Evolutionary conservation across 2,888 invertebrate genomes (phyloP), one percentile per base, ranked within the genome.

Genomic region (Brachypterus glaber): DNA sequence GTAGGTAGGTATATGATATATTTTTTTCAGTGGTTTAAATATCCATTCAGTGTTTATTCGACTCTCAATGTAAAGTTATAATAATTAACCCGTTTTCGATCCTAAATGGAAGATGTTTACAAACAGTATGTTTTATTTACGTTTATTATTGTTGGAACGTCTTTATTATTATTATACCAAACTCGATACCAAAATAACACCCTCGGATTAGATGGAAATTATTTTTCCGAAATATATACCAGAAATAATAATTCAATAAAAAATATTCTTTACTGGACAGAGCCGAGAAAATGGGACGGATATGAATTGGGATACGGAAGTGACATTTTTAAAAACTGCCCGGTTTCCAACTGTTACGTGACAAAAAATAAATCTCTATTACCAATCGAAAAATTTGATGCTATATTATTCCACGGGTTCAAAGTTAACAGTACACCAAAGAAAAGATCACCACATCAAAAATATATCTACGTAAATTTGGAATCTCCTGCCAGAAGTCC

Each of bases 381-480:
- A 11, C 56, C 63, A 1, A 43, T 67, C 4, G 60, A 66, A 2
- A 50, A 66, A 18, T 74, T 63, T 46, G 71, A 73, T 45, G 74
- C 73, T 1, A 51, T 75, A 3, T 45, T 75, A 2, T 74, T 73
- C 44, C 74, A 76, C 46, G 62, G 59, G 0, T 11, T 27, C 12
- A 13, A 27, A 27, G 12, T 11, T 5, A 11, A 27, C 12, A 57
- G 64, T 1, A 34, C 65, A 25, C 73, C 72, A 1, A 3, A 5
- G 0, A 46, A 24, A 1, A 58, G 74, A 11, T 49, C 46, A 1
- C 39, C 54, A 0, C 34, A 59, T 8, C 75, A 76, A 52, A 46
- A 53, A 9, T 75, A 74, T 48, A 61, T 74, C 1, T 74, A 68
- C 45, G 63, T 67, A 1, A 55, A 66, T 25, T 57, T 70, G 51